Evolutionary conservation across 2,113 vertebrate genomes (phyloP), one percentile per base, ranked within the genome.

Genomic region (Oxyura jamaicensis): DNA sequence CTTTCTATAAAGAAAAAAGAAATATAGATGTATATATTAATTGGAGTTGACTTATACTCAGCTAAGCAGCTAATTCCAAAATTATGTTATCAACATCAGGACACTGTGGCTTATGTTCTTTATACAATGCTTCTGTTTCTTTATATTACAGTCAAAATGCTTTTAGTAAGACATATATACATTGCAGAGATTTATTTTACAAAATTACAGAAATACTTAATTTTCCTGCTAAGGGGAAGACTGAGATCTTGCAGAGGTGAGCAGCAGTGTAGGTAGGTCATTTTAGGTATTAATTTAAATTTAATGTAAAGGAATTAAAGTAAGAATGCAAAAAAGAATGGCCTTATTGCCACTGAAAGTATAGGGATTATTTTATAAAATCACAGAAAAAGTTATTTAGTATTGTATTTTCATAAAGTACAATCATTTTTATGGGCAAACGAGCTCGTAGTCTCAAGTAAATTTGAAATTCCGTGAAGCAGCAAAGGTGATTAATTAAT

Each of bases 1-100:
- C 99, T 99, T 99, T 99, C 99, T 99, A 97, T 66, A 97, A 98
- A 95, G 97, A 94, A 97, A 98, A 96, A 98, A 94, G 97, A 98
- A 95, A 96, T 66, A 94, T 69, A 95, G 86, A 96, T 92, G 95
- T 73, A 94, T n/a, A 93, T 74, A 88, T 98, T 94, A 98, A 96
- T 78, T 72, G 26, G 35, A 83, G 56, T 94, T 94, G 73, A 46
- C 78, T 96, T 90, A 72, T 29, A 96, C 75, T 78, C 16, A 14
- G 58, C 44, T 92, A 92, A 94, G 75, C 63, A 90, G 62, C 71
- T 75, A 95, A 78, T 88, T 80, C 72, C 77, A 69, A 94, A 91
- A n/a, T 36, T 71, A 81, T 42, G 60, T 85, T 71, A 85, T 89
- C 88, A 95, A 90, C 60, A 74, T 68, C 41, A 95, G 87, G 28